Evolutionary conservation across 2,888 invertebrate genomes (phyloP).

Genomic region (Crocallis elinguaria): DNA sequence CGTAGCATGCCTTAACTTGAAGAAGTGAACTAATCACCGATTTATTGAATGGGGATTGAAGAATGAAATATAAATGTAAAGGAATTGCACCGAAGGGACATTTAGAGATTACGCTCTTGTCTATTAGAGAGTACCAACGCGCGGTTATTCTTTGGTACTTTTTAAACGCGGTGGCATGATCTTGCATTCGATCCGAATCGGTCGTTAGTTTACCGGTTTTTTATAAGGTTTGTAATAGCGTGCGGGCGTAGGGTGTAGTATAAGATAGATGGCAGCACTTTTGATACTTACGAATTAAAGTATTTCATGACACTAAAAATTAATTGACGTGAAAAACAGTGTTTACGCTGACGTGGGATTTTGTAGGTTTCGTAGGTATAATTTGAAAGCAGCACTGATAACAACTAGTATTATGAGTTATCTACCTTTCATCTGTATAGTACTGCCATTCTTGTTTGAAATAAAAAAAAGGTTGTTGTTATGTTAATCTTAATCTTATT

Average conservation of each 20-base stretch:
- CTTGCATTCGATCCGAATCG: constrained; percentile 13
- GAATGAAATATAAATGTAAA: background rate
- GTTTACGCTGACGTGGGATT: background rate
- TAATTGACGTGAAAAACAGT: constrained; percentile 8
- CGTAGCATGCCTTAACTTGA: constrained; percentile 5
- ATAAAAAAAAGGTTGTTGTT: constrained; percentile 76
- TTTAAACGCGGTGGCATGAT: constrained; percentile 8
- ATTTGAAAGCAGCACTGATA: background rate
- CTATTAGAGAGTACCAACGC: constrained; percentile 16
- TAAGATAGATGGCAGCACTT: constrained; percentile 53
- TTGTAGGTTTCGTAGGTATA: constrained; percentile 16
- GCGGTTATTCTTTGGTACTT: constrained; percentile 10
- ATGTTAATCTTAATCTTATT: constrained; percentile 78
- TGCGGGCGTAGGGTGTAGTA: constrained; percentile 44
- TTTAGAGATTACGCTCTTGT: background rate
- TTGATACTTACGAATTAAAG: constrained; percentile 55
- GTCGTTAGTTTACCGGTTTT: constrained; percentile 37
- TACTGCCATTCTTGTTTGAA: constrained; percentile 60
- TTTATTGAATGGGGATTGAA: constrained; percentile 10
- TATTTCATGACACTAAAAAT: constrained; percentile 43
- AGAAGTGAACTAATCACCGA: constrained; percentile 27
- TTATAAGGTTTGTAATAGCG: constrained; percentile 59
- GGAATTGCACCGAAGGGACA: background rate
- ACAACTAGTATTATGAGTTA: constrained; percentile 29
- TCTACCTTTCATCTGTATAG: constrained; percentile 18